Evolutionary conservation across 2,888 invertebrate species (phyloP).

Genomic region (Lepeophtheirus nordmannii): DNA sequence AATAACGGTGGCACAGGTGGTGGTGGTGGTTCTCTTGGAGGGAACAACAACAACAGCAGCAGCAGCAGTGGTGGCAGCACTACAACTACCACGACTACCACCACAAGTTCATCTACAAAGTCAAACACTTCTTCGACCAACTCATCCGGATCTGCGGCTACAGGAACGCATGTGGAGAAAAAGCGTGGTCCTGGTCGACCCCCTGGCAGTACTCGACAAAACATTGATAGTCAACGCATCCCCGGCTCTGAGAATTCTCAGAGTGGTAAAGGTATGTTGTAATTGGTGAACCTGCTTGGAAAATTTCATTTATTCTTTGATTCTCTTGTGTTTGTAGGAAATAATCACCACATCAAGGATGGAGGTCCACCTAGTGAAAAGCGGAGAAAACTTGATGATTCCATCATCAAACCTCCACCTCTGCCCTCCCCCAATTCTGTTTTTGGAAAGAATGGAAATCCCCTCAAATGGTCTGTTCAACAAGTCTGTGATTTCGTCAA

Average conservation of each 20-base stretch:
- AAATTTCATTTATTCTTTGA: too few relatives aligned
- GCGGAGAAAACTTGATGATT: background rate
- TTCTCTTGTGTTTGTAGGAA: too few relatives aligned
- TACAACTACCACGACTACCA: background rate
- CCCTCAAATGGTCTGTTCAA: constrained; percentile 44
- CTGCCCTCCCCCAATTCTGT: background rate
- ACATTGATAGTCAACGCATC: constrained; percentile 17
- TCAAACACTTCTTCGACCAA: background rate
- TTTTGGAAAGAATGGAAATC: background rate
- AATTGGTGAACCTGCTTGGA: too few relatives aligned
- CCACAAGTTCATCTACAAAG: background rate
- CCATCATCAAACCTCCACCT: background rate
- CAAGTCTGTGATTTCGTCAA: constrained; percentile 78
- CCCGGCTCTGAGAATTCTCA: background rate
- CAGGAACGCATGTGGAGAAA: background rate
- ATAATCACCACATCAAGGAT: too few relatives aligned
- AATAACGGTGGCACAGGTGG: too few relatives aligned
- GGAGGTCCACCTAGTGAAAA: background rate
- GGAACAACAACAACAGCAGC: too few relatives aligned
- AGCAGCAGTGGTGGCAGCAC: background rate
- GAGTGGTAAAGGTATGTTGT: background rate
- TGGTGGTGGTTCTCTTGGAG: too few relatives aligned
- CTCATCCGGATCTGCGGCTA: background rate
- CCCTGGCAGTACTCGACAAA: constrained; percentile 17
- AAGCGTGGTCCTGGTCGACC: constrained; percentile 24